A percentile compares a stretch with the other conserved stretches of the same genome.
phyloP scores from a whole-genome alignment of 1,140 invertebrate genomes.

The Zophobas morio region DNA sequence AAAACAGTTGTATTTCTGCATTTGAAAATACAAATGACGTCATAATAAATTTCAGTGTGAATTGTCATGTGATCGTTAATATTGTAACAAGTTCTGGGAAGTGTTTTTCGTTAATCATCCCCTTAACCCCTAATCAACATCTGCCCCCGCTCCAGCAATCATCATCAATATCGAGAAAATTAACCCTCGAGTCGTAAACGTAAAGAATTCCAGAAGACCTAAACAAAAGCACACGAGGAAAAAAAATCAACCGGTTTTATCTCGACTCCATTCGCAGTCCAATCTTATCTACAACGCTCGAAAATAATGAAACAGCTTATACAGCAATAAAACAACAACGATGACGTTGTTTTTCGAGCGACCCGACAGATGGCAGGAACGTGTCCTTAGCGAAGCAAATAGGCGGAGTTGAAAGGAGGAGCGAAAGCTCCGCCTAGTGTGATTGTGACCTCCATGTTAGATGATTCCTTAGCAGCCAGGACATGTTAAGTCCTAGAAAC shows the following conservation, averaged over 20 bases:
- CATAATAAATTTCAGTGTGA: no score
- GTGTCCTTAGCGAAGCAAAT: constrained; percentile 49
- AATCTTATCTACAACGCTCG: constrained; percentile 62
- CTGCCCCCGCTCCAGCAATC: constrained; percentile 27
- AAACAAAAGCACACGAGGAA: constrained; percentile 47
- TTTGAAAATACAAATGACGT: no score
- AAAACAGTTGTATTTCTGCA: no score
- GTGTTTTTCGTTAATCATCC: constrained; percentile 22
- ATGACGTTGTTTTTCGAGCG: constrained; percentile 46
- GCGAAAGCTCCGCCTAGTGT: constrained; percentile 56
- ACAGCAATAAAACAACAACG: constrained; percentile 63
- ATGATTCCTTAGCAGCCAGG: constrained; percentile 62
- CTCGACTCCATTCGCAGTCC: constrained; percentile 57
- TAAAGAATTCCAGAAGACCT: constrained; percentile 29
- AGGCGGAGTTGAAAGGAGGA: constrained; percentile 57
- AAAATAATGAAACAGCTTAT: constrained; percentile 65
- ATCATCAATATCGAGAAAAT: constrained; percentile 41
- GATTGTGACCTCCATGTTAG: constrained; percentile 64
- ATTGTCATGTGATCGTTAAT: no score
- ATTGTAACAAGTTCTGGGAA: not conserved
- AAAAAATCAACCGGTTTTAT: constrained; percentile 56
- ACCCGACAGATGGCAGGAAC: constrained; percentile 61
- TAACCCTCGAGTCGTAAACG: constrained; percentile 24
- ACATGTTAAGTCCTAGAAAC: constrained; percentile 63
- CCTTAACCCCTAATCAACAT: constrained; percentile 29